phyloP scores from a whole-genome alignment of 37 sponge, comb jelly and placozoan species.

The Spongilla lacustris region DNA sequence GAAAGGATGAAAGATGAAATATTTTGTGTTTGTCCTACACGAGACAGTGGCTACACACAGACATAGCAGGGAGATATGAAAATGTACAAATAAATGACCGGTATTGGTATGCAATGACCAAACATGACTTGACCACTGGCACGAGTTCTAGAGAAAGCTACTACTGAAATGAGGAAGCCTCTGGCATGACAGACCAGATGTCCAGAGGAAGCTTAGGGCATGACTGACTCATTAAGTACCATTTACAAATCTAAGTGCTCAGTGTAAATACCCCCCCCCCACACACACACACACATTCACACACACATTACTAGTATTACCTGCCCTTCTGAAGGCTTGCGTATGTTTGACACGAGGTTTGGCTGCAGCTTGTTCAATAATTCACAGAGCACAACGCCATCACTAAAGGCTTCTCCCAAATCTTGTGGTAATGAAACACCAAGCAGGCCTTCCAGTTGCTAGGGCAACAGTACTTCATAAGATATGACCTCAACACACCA shows the following conservation, averaged over 20 bases:
- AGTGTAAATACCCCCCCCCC: no score
- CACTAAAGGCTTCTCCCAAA: constrained; percentile 49
- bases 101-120: no score
- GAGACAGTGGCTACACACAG: constrained; percentile 47
- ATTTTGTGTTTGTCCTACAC: constrained; percentile 60
- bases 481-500: no score
- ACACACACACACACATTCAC: neutral
- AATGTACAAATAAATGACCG: neutral
- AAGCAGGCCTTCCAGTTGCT: constrained; percentile 72
- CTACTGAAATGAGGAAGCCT: no score
- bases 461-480: neutral
- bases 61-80: neutral
- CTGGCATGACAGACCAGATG: no score
- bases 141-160: no score
- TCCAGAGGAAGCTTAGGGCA: no score
- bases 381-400: constrained; percentile 77
- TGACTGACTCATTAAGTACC: no score
- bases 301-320: constrained; percentile 1
- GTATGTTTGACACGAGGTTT: constrained; percentile 43
- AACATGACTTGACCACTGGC: no score
- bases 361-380: constrained; percentile 77
- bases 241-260: no score
- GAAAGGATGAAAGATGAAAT: constrained; percentile 72
- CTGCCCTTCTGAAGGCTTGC: constrained; percentile 36
- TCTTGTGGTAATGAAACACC: constrained; percentile 57